Evolutionary conservation across 2,888 invertebrate species (phyloP).

Genomic region (Ectobius pallidus): DNA sequence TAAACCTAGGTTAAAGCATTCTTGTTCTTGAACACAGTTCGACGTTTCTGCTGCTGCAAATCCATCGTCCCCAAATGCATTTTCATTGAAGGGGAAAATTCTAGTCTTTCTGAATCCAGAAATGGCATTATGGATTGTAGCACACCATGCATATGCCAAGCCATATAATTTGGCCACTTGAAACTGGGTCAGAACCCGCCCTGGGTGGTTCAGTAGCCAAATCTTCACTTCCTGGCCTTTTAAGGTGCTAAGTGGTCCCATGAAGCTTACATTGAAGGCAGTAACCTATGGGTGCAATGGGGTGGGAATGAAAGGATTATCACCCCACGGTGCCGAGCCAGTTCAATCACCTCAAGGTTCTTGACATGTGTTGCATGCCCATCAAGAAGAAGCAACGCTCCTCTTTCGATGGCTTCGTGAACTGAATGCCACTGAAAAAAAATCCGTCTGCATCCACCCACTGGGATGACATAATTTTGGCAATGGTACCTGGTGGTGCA

Average conservation of each 20-base stretch:
- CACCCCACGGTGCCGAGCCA: no score
- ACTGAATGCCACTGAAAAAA: no score
- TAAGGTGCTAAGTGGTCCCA: constrained; percentile 48
- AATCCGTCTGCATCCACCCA: background rate
- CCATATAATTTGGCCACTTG: constrained; percentile 44
- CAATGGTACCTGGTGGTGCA: background rate
- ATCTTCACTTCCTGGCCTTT: constrained; percentile 47
- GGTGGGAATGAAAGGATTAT: constrained; percentile 48
- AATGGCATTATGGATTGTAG: constrained; percentile 44
- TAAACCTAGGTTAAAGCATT: no score
- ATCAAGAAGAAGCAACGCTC: background rate
- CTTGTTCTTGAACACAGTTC: no score
- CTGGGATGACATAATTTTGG: background rate
- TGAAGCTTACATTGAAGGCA: constrained; percentile 49
- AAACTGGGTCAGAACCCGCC: constrained; percentile 46
- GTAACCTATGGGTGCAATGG: constrained; percentile 44
- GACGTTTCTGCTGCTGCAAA: background rate
- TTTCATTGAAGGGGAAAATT: background rate
- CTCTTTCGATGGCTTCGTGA: no score
- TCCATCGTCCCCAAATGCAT: constrained; percentile 4
- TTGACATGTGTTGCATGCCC: background rate
- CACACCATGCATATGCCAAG: constrained; percentile 47
- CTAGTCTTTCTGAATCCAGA: constrained; percentile 42
- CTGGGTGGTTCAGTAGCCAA: constrained; percentile 47
- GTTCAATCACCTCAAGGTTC: background rate